Base-by-base conservation (phyloP, 2,113 vertebrate species). In the Dolichotis patagonum region DNA sequence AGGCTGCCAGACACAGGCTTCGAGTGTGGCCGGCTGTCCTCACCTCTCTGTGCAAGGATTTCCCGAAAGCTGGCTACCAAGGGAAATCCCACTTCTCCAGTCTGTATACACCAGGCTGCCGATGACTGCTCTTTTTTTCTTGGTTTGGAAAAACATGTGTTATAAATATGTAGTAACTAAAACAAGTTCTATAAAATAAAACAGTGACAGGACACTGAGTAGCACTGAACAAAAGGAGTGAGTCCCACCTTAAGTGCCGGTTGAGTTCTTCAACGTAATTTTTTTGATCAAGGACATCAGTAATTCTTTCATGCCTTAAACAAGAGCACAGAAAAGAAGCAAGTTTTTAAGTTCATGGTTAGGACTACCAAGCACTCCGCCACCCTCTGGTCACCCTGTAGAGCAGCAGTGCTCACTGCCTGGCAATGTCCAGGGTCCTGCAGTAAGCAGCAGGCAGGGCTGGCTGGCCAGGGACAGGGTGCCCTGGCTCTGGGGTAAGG, bases 251-350 rank as follows among this genome's bases (percentile, higher is more conserved):
- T 38, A 99, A 98, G 95, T 99, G 99, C 41, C 99, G 99, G 97
- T 99, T 99, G 71, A 99, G 98, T 95, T 99, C 99, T 98, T 99
- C 99, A 19, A 99, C 99, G 56, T 99, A 99, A 98, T 99, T 99
- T 98, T 99, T 99, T 98, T 99, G 99, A 98, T 99, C 99, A 78
- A 99, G 99, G 94, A 99, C 99, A 97, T 99, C 99, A 4, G 99
- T 99, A 98, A 99, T 99, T 97, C 99, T 99, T 88, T 98, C 94
- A 58, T 99, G 99, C 96, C 99, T 99, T 95, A 97, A 89, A 97
- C 98, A 54, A 96, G 96, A 82, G 82, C 32, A 89, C 5, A 95
- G 43, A 82, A 83, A 89, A 56, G 30, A n/a, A 83, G n/a, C 60
- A 3, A 30, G n/a, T 65, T 73, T 54, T 67, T 69, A 69, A n/a